These are phyloP conservation scores for Melanotaenia boesemani DNA, from an alignment of 2,797 vertebrate species.

Conservation along the genomic window DNA sequence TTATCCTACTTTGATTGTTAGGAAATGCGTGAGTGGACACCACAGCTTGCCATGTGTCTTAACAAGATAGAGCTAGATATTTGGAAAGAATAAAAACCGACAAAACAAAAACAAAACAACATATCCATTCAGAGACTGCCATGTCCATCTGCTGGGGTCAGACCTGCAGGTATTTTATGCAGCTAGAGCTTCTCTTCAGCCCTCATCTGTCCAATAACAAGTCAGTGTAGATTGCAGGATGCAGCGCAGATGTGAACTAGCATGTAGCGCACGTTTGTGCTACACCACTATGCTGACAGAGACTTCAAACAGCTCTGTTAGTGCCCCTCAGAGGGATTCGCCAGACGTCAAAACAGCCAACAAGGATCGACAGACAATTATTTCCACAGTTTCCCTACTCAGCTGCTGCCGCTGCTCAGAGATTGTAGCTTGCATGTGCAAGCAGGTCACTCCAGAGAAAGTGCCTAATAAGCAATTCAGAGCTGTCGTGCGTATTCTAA, in stretches of 20 bases:
- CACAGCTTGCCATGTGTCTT: slow-evolving; percentile 27
- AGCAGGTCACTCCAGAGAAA: slow-evolving; percentile 73
- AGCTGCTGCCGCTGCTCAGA: slow-evolving; percentile 69
- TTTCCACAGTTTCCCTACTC: slow-evolving; percentile 71
- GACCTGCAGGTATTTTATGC: slow-evolving; percentile 56
- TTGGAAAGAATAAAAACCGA: slow-evolving; percentile 2
- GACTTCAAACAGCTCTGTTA: slow-evolving; percentile 76
- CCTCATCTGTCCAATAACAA: slow-evolving; percentile 49
- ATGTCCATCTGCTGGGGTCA: slow-evolving; percentile 62
- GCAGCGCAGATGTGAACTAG: slow-evolving; percentile 54
- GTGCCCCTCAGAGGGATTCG: slow-evolving; percentile 63
- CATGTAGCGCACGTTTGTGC: slow-evolving; percentile 45
- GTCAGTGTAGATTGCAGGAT: slow-evolving; percentile 28
- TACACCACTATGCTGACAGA: slow-evolving; percentile 46
- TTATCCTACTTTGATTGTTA: slow-evolving; percentile 18
- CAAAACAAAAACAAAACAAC: background rate
- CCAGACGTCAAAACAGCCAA: slow-evolving; percentile 71
- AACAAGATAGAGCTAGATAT: slow-evolving; percentile 30
- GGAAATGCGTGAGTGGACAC: slow-evolving; percentile 28
- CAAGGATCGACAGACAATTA: slow-evolving; percentile 77
- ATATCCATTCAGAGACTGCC: slow-evolving; percentile 52
- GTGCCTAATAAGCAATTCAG: slow-evolving; percentile 73
- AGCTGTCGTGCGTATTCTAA: slow-evolving; percentile 66
- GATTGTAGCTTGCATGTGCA: slow-evolving; percentile 69
- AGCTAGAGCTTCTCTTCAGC: slow-evolving; percentile 30